These are phyloP conservation scores for Heterotilapia buettikoferi DNA, from an alignment of 2,113 vertebrate genomes.

Conservation along the genomic window DNA sequence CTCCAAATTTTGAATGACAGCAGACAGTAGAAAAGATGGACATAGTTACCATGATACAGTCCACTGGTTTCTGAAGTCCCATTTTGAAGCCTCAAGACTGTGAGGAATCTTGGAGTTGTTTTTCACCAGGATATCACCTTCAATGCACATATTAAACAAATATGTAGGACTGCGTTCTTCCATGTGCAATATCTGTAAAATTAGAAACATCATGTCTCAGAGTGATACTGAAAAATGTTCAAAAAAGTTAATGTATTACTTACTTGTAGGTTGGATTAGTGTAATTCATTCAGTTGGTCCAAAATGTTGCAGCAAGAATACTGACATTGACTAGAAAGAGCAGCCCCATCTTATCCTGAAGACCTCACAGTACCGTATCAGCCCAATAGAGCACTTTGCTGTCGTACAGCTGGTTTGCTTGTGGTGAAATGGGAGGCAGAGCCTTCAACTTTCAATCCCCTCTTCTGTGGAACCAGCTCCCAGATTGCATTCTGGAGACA, in stretches of 20 bases:
- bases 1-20: not conserved
- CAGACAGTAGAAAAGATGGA: not conserved
- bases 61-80: not conserved
- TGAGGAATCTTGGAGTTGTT: not conserved
- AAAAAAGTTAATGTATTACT: fast-evolving
- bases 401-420: not conserved
- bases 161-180: fast-evolving
- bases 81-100: not conserved
- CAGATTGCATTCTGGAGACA: not conserved
- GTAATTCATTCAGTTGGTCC: not conserved
- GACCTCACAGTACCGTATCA: not conserved
- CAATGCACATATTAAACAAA: fast-evolving
- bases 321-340: not conserved
- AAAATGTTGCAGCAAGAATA: not conserved
- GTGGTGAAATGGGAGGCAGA: not conserved
- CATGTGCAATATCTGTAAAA: not conserved
- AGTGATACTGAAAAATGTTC: not conserved
- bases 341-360: not conserved
- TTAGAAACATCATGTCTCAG: not conserved
- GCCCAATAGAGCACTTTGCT: not conserved
- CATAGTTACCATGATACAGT: fast-evolving
- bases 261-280: not conserved
- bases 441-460: not conserved
- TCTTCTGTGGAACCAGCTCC: not conserved
- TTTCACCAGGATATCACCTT: not conserved